Percentiles rank a stretch among this genome's conserved stretches.
Conservation (phyloP, 2,888 invertebrate genomes). For the Idaea aversata region DNA sequence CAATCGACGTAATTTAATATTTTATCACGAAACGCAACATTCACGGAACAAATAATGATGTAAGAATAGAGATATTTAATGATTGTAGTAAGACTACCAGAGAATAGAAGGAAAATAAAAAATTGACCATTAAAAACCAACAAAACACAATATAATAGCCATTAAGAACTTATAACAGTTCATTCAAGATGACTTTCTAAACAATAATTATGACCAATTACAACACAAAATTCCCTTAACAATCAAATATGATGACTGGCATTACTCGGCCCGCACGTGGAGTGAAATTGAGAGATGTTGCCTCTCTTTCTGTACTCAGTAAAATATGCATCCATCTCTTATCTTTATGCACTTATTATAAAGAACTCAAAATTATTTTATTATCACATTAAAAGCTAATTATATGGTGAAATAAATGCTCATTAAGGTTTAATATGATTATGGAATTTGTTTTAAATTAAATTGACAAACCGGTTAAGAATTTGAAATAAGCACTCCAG, state of each 20-base stretch:
- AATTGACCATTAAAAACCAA: not conserved
- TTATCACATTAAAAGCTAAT: not conserved
- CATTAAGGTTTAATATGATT: slow-evolving; percentile 27
- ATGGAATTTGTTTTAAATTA: slow-evolving; percentile 29
- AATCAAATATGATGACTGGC: slow-evolving; percentile 78
- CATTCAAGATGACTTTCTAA: slow-evolving; percentile 57
- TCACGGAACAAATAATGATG: not conserved
- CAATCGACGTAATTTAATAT: slow-evolving; percentile 31
- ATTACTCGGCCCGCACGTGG: slow-evolving; percentile 71
- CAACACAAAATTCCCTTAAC: slow-evolving; percentile 65
- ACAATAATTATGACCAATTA: slow-evolving; percentile 77
- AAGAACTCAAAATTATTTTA: not conserved
- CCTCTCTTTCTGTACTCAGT: slow-evolving; percentile 41
- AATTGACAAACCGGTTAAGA: not conserved
- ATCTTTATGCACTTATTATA: slow-evolving; percentile 12
- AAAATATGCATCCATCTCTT: slow-evolving; percentile 38
- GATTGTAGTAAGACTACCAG: not conserved
- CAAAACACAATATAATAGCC: slow-evolving; percentile 6
- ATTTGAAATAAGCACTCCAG: slow-evolving; percentile 20
- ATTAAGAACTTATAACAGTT: slow-evolving; percentile 41
- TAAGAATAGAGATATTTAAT: slow-evolving; percentile 10
- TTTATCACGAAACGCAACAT: slow-evolving; percentile 26
- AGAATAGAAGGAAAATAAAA: not conserved
- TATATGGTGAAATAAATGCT: slow-evolving; percentile 30
- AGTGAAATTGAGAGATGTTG: slow-evolving; percentile 58